phyloP scores from a whole-genome alignment of 2,888 invertebrate genomes.

The Oithona nana region DNA sequence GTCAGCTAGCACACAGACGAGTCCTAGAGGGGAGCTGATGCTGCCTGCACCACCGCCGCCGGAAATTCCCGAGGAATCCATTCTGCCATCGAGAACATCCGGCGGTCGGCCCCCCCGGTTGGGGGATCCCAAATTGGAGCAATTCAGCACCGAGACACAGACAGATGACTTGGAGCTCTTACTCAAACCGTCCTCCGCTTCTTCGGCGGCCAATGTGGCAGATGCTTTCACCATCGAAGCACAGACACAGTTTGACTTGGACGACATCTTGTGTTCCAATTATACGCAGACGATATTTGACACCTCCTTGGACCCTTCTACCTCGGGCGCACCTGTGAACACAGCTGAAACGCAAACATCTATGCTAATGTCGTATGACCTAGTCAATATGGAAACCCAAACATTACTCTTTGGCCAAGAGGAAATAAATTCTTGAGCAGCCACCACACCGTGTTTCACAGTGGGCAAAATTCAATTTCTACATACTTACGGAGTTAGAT shows the following conservation, averaged over 20 bases:
- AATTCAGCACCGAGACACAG: not conserved
- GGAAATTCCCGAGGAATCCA: too few species aligned
- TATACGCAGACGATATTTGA: not conserved
- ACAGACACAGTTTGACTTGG: not conserved
- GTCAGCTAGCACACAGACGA: too few species aligned
- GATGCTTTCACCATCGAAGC: not conserved
- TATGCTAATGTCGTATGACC: not conserved
- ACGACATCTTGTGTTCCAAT: not conserved
- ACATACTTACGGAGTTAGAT: too few species aligned
- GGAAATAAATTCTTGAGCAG: too few species aligned
- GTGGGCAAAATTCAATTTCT: too few species aligned
- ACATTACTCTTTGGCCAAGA: too few species aligned
- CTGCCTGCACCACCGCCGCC: too few species aligned
- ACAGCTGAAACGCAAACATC: conserved; percentile 3
- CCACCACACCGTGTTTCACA: too few species aligned
- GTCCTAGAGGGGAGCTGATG: not conserved
- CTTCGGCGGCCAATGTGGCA: not conserved
- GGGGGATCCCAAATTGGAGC: not conserved
- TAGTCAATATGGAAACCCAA: not conserved
- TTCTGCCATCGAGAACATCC: too few species aligned
- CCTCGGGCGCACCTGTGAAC: not conserved
- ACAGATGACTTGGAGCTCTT: not conserved
- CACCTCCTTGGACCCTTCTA: not conserved
- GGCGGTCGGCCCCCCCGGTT: too few species aligned
- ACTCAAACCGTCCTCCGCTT: not conserved